Evolutionary conservation across 2,888 invertebrate species (phyloP).

Genomic region (Gryllus longicercus): DNA sequence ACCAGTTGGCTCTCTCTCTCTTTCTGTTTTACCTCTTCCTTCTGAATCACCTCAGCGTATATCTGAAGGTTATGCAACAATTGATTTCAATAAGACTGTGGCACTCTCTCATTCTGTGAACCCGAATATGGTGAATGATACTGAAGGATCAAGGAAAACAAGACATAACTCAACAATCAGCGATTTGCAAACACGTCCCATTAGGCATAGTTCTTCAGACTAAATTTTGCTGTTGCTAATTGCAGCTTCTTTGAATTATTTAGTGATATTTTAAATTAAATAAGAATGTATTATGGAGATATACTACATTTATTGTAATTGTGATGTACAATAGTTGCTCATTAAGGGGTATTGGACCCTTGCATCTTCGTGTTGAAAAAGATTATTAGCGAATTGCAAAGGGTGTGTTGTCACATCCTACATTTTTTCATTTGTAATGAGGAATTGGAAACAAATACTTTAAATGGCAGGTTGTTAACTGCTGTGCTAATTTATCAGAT

Average conservation of each 20-base stretch:
- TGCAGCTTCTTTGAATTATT: not conserved
- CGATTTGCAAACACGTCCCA: constrained; percentile 53
- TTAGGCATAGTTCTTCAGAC: constrained; percentile 55
- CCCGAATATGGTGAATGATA: constrained; percentile 63
- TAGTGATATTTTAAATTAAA: too few relatives aligned
- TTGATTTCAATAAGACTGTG: constrained; percentile 90
- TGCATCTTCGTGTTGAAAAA: too few relatives aligned
- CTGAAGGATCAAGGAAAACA: constrained; percentile 72
- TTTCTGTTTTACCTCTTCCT: constrained; percentile 43
- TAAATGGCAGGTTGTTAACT: too few relatives aligned
- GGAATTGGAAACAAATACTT: too few relatives aligned
- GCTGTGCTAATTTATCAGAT: too few relatives aligned
- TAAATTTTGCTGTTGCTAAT: not conserved
- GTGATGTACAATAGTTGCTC: too few relatives aligned
- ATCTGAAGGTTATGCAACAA: constrained; percentile 76
- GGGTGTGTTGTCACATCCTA: too few relatives aligned
- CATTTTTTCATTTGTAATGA: too few relatives aligned
- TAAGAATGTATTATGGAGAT: too few relatives aligned
- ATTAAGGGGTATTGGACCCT: too few relatives aligned
- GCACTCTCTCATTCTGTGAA: constrained; percentile 81
- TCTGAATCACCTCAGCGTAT: constrained; percentile 54
- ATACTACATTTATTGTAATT: too few relatives aligned
- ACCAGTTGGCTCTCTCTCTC: constrained; percentile 38
- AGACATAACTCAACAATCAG: constrained; percentile 74
- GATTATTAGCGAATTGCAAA: too few relatives aligned